Percentiles rank a stretch among this genome's conserved stretches.
These are phyloP conservation scores for Drosophila virilis DNA, from an alignment of 1,140 invertebrate genomes.

Conservation along the genomic window DNA sequence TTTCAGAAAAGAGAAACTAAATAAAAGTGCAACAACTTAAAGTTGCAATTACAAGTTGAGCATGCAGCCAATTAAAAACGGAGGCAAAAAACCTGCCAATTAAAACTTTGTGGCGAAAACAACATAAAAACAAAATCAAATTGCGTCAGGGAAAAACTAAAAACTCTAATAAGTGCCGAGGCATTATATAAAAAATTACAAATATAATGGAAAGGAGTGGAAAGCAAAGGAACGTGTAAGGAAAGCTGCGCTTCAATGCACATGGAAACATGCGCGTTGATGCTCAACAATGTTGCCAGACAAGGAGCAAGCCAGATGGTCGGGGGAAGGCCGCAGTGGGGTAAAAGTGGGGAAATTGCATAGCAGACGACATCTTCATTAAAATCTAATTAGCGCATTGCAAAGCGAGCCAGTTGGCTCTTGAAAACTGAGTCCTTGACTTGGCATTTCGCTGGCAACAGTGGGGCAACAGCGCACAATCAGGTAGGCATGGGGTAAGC, in stretches of 20 bases:
- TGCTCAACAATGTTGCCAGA: constrained; percentile 61
- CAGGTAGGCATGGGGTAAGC: constrained; percentile 23
- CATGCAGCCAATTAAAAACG: constrained; percentile 25
- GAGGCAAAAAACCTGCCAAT: constrained; percentile 15
- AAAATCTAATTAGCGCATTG: constrained; percentile 75
- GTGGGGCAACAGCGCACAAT: constrained; percentile 38
- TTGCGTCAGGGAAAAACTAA: constrained; percentile 29
- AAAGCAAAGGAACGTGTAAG: constrained; percentile 48
- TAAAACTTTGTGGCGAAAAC: constrained; percentile 39
- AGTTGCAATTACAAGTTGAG: constrained; percentile 14
- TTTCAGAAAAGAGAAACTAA: background rate
- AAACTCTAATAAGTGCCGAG: constrained; percentile 24
- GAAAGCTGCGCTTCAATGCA: constrained; percentile 57
- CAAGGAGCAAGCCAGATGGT: background rate
- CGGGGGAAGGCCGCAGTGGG: too few species aligned
- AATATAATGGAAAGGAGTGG: constrained; percentile 11
- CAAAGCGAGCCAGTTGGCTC: constrained; percentile 12
- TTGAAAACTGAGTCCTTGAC: constrained; percentile 34
- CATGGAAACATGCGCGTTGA: constrained; percentile 66
- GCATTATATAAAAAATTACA: background rate
- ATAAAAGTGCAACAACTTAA: constrained; percentile 1
- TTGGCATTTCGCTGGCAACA: constrained; percentile 8
- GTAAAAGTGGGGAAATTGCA: constrained; percentile 13
- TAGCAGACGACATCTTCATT: constrained; percentile 70
- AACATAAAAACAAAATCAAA: constrained; percentile 15